A percentile compares a stretch with the other conserved stretches of the same genome.
Conservation (phyloP, 2,113 vertebrate species). For the Mugil cephalus region DNA sequence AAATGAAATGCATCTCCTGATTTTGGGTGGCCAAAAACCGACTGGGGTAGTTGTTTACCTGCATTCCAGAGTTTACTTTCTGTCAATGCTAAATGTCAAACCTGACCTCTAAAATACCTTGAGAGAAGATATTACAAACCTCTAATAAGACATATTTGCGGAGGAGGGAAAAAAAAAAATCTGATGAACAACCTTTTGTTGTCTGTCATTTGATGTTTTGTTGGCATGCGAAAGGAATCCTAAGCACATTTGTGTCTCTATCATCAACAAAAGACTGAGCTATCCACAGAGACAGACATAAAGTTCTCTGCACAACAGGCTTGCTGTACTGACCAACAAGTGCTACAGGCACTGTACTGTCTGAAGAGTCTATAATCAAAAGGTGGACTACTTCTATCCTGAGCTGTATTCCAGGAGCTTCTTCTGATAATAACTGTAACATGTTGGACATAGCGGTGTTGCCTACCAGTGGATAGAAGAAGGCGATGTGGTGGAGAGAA, state of each 20-base stretch:
- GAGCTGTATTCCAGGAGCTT: slow-evolving; percentile 53
- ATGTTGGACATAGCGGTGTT: slow-evolving; percentile 44
- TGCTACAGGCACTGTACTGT: slow-evolving; percentile 64
- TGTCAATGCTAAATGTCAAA: slow-evolving; percentile 58
- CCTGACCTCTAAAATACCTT: slow-evolving; percentile 47
- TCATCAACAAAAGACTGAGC: slow-evolving; percentile 79
- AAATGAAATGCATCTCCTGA: slow-evolving; percentile 47
- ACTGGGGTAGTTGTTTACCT: slow-evolving; percentile 59
- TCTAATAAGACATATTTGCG: slow-evolving; percentile 39
- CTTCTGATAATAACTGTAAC: slow-evolving; percentile 52
- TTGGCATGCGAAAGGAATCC: slow-evolving; percentile 85
- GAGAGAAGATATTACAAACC: slow-evolving; percentile 63
- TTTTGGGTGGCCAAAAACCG: slow-evolving; percentile 51
- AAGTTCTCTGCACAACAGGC: slow-evolving; percentile 73
- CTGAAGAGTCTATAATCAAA: slow-evolving; percentile 53
- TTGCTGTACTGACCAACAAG: slow-evolving; percentile 71
- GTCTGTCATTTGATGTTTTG: slow-evolving; percentile 79
- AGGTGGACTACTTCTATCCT: slow-evolving; percentile 55
- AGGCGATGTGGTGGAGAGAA: slow-evolving; percentile 52
- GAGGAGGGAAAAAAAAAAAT: slow-evolving; percentile 43
- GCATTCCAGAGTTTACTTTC: slow-evolving; percentile 71
- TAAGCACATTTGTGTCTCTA: slow-evolving; percentile 85
- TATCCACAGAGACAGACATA: slow-evolving; percentile 70
- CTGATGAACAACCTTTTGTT: slow-evolving; percentile 60
- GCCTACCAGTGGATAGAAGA: slow-evolving; percentile 37